Base-by-base conservation (phyloP, 2,888 invertebrate species). In the Drosophila melanocephala region DNA sequence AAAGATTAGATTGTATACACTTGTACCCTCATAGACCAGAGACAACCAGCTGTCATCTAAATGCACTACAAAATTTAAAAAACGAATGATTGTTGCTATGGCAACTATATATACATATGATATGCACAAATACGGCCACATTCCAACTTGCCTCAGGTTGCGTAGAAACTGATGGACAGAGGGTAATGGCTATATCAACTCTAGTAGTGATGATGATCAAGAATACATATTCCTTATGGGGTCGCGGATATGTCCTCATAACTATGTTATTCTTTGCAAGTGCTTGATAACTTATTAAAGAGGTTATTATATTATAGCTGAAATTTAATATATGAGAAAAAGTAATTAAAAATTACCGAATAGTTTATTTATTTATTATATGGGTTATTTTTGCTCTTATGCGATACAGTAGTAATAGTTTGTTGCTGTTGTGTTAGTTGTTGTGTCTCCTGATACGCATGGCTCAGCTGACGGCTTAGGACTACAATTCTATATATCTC, bases 351-450 rank as follows among this genome's bases (percentile, higher is more conserved):
- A 30, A 50, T 57, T 19, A 50, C 22, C 30, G 10, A 47, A 22
- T 22, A 30, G 51, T 63, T 70, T 59, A 33, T 73, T 67, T 67
- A 63, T 76, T 79, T 42, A 53, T 67, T 73, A 56, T 67, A 64
- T 35, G 52, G 67, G 14, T 26, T 55, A 16, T 10, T 33, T 22
- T 35, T 19, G 3, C 39, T 6, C 19, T 59, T 55, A 51, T 52
- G 44, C 47, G 39, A 42, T 72, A 76, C 61, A 76, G 30, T 52
- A 56, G 33, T 78, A 64, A 52, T 63, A 52, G 52, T 75, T 51
- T 63, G 6, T 37, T 19, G 16, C 14, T 32, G 28, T 55, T 55
- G 50, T 64, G 26, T 37, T 51, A 56, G 37, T 33, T 44, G 42
- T 42, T 62, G 47, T 60, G 32, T 55, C 37, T 4, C 26, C 28